Percentiles rank a stretch among this genome's conserved stretches.
These are phyloP conservation scores for Micrasema minimum DNA, from an alignment of 1,140 invertebrate species.

Conservation along the genomic window DNA sequence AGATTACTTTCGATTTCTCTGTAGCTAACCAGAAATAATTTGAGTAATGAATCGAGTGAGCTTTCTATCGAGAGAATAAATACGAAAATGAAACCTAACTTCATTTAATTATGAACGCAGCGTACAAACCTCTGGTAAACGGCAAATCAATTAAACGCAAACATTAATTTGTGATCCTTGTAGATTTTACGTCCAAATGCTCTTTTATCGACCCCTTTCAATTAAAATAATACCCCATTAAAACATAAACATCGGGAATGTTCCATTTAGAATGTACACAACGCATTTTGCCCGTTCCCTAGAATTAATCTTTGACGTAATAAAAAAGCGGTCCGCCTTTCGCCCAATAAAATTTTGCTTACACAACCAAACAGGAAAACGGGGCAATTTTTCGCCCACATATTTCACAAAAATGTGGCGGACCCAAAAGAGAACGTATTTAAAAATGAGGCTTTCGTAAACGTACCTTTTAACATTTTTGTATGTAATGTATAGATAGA, in stretches of 20 bases:
- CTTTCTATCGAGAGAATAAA: slow-evolving; percentile 13
- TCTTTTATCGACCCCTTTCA: slow-evolving; percentile 34
- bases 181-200: slow-evolving; percentile 32
- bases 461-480: no score
- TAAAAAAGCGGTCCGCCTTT: slow-evolving; percentile 34
- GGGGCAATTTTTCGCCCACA: slow-evolving; percentile 13
- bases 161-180: slow-evolving; percentile 35
- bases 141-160: slow-evolving; percentile 36
- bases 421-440: slow-evolving; percentile 22
- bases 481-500: slow-evolving; percentile 6
- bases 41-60: slow-evolving; percentile 14
- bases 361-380: slow-evolving; percentile 36
- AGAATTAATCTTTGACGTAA: slow-evolving; percentile 40
- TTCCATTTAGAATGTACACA: slow-evolving; percentile 29
- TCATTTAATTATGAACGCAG: slow-evolving; percentile 7
- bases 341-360: slow-evolving; percentile 42
- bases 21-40: slow-evolving; percentile 17
- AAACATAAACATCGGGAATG: slow-evolving; percentile 41
- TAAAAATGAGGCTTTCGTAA: neutral
- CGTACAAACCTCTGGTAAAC: slow-evolving; percentile 12
- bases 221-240: slow-evolving; percentile 40
- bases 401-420: slow-evolving; percentile 34
- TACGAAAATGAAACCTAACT: slow-evolving; percentile 1
- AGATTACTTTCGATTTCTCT: neutral
- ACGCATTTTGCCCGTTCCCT: slow-evolving; percentile 14